Evolutionary conservation across 2,797 vertebrate species (phyloP).

Genomic region (Mus minutoides): DNA sequence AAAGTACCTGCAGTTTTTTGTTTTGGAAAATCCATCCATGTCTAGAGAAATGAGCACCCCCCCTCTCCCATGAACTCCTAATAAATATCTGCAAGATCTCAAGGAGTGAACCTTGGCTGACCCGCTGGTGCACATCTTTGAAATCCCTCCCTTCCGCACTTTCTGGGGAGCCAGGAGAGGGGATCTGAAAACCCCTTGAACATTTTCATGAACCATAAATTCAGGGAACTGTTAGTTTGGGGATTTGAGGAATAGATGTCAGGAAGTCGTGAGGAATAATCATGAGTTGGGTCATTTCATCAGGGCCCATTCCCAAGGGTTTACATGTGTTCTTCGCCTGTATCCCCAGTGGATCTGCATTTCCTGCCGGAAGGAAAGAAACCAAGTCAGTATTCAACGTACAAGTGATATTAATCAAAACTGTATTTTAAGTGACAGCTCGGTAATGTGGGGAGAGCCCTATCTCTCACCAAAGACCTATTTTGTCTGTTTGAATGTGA

Average conservation of each 20-base stretch:
- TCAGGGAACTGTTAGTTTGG: constrained; percentile 80
- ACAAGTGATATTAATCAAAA: constrained; percentile 82
- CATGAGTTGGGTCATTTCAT: constrained; percentile 84
- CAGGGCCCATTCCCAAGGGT: constrained; percentile 77
- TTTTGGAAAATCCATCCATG: constrained; percentile 76
- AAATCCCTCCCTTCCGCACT: constrained; percentile 86
- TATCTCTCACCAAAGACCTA: constrained; percentile 66
- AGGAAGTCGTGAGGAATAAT: constrained; percentile 86
- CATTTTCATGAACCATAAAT: constrained; percentile 84
- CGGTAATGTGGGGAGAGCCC: constrained; percentile 70
- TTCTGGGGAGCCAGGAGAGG: constrained; percentile 77
- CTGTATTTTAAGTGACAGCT: constrained; percentile 80
- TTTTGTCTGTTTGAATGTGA: constrained; percentile 72
- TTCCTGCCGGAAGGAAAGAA: constrained; percentile 83
- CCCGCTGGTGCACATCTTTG: constrained; percentile 78
- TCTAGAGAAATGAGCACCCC: constrained; percentile 76
- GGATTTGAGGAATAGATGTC: constrained; percentile 83
- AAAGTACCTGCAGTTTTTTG: constrained; percentile 68
- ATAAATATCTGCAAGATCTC: constrained; percentile 87
- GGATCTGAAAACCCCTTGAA: constrained; percentile 82
- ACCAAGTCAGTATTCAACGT: constrained; percentile 76
- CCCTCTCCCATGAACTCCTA: constrained; percentile 70
- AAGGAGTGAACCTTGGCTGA: constrained; percentile 88
- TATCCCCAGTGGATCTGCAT: constrained; percentile 76
- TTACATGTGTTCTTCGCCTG: constrained; percentile 81